Base-by-base conservation (phyloP, 1,140 invertebrate species). In the Lanistes nyassanus region DNA sequence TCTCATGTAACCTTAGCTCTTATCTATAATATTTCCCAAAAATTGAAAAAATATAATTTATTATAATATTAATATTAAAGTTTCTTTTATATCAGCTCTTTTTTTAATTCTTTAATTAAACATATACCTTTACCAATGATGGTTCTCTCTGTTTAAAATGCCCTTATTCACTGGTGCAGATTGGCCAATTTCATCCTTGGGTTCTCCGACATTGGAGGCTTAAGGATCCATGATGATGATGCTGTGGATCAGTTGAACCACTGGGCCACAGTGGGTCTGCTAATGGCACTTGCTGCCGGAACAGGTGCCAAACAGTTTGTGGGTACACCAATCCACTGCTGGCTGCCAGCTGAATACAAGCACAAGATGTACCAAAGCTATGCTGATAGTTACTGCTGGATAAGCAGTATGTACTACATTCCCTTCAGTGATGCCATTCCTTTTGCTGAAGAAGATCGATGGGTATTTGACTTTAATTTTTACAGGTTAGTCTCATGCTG, bases 301-400 rank as follows among this genome's bases (percentile, higher is more conserved):
- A 93, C 97, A 74, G 95, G 97, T 74, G 97, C 96, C 0, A 94
- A 93, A n/a, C 96, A 98, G 89, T 97, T 94, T 87, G 95, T 97
- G 5, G 97, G 97, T 11, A 93, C 95, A 78, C 96, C 97, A 19
- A 98, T 98, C 78, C 93, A 95, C 78, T 98, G 97, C 69, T 85
- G 83, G 83, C 53, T 71, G 31, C 83, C 85, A 1, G 79, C 80
- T 1, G 73, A 80, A 60, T 85, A 85, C 79, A 79, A 78, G 21
- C 77, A 77, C 26, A 75, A 75, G 55, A 55, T 64, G 26, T 77
- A 80, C 73, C 79, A 79, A 37, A 79, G 83, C 11, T 89, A 89
- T 71, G 83, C 88, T 0, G 83, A 87, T 36, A 83, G 79, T 16
- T 83, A 87, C 53, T 89, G 90, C 79, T 91, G 90, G 90, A 88